A percentile compares a stretch with the other conserved stretches of the same genome.
phyloP scores from a whole-genome alignment of 2,797 vertebrate species.

The Poeciliopsis gracilis region DNA sequence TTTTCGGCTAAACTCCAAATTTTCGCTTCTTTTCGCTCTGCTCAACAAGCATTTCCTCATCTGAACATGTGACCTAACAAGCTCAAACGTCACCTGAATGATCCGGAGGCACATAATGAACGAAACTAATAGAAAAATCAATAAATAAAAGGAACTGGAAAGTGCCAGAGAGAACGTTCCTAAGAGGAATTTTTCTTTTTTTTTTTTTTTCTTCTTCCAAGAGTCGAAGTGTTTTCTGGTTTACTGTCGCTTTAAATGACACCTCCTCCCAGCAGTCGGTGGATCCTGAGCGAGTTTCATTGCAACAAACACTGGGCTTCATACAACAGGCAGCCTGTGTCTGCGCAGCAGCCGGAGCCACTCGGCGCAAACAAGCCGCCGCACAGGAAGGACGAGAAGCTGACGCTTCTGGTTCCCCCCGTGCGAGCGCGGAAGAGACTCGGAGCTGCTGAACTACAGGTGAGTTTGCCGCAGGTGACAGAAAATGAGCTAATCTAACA shows the following conservation, averaged over 20 bases:
- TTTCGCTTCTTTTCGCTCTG: background rate
- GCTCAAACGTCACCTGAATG: background rate
- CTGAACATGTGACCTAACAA: background rate
- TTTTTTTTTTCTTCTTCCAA: background rate
- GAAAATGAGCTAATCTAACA: background rate
- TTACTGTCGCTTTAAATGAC: slow-evolving; percentile 82
- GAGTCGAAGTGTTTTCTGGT: background rate
- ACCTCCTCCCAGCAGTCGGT: slow-evolving; percentile 66
- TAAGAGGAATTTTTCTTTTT: background rate
- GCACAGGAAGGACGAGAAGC: slow-evolving; percentile 34
- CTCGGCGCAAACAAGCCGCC: slow-evolving; percentile 3
- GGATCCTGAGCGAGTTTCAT: slow-evolving; percentile 62
- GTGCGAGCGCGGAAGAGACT: slow-evolving; percentile 18
- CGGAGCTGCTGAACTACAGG: slow-evolving; percentile 26
- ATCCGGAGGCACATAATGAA: background rate
- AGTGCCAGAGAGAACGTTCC: background rate
- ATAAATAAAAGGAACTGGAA: background rate
- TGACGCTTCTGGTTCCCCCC: background rate
- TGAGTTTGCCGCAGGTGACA: background rate
- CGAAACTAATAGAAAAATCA: background rate
- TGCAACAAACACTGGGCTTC: slow-evolving; percentile 55
- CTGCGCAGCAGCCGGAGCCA: slow-evolving; percentile 25
- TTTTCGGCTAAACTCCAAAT: background rate
- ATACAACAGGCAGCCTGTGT: slow-evolving; percentile 25
- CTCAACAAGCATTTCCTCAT: background rate